Evolutionary conservation across 2,113 vertebrate genomes (phyloP).

Genomic region (Engystomops pustulosus): DNA sequence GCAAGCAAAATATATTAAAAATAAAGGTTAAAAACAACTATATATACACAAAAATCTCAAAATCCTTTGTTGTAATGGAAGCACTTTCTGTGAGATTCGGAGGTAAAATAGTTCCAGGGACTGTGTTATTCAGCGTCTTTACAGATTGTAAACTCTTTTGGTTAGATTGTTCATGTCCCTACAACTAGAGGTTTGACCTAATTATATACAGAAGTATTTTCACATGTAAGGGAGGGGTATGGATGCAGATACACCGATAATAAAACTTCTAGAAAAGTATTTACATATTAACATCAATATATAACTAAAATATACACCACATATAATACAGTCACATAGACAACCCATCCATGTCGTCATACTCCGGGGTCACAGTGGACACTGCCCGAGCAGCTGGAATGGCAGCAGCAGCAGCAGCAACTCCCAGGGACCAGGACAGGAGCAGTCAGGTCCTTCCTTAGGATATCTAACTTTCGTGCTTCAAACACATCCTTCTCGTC

Average conservation of each 20-base stretch:
- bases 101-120: background rate
- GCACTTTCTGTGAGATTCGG: background rate
- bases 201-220: background rate
- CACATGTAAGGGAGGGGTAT: background rate
- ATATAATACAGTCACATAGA: background rate
- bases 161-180: conserved; percentile 12
- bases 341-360: conserved; percentile 58
- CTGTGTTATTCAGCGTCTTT: too few species aligned
- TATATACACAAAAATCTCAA: background rate
- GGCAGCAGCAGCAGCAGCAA: conserved; percentile 75
- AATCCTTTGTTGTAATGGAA: conserved; percentile 3
- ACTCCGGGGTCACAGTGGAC: conserved; percentile 71
- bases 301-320: background rate
- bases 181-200: conserved; percentile 40
- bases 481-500: conserved; percentile 90
- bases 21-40: background rate
- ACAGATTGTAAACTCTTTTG: too few species aligned
- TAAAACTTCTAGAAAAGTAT: conserved; percentile 4
- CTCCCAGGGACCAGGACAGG: conserved; percentile 67
- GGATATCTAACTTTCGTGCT: conserved; percentile 85
- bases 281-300: conserved; percentile 29
- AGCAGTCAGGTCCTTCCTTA: conserved; percentile 70
- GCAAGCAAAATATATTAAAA: too few species aligned
- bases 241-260: background rate
- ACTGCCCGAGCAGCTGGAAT: conserved; percentile 62